Percentiles rank a stretch among this genome's conserved stretches.
Conservation (phyloP, 2,113 vertebrate genomes). For the Odocoileus hemionus region DNA sequence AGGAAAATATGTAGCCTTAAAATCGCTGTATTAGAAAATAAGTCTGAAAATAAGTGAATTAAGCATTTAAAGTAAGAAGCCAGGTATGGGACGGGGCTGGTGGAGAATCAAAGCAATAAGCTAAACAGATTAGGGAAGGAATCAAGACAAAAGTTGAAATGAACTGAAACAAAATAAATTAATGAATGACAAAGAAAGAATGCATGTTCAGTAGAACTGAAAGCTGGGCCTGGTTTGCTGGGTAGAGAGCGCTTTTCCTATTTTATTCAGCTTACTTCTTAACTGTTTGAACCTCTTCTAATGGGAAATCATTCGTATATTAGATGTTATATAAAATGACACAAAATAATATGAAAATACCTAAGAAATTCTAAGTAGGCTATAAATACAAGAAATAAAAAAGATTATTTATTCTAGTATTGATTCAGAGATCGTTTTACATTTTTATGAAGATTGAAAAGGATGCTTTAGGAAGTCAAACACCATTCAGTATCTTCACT, state of each 20-base stretch:
- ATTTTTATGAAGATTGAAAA: constrained; percentile 12
- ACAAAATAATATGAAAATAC: neutral
- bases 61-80: neutral
- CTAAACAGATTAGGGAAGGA: neutral
- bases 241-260: neutral
- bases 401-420: neutral
- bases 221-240: neutral
- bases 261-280: neutral
- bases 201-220: neutral
- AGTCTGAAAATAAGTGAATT: neutral
- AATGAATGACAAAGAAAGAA: neutral
- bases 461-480: neutral
- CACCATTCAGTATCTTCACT: neutral
- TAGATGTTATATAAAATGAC: neutral
- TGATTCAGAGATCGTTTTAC: neutral
- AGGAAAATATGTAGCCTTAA: neutral
- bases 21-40: neutral
- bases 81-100: neutral
- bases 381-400: neutral
- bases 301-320: neutral
- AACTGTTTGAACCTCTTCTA: neutral
- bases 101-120: neutral
- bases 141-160: constrained; percentile 10
- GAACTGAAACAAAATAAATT: neutral
- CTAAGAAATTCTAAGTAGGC: neutral